Conservation (phyloP, 2,113 vertebrate genomes). For the Dipodomys spectabilis region DNA sequence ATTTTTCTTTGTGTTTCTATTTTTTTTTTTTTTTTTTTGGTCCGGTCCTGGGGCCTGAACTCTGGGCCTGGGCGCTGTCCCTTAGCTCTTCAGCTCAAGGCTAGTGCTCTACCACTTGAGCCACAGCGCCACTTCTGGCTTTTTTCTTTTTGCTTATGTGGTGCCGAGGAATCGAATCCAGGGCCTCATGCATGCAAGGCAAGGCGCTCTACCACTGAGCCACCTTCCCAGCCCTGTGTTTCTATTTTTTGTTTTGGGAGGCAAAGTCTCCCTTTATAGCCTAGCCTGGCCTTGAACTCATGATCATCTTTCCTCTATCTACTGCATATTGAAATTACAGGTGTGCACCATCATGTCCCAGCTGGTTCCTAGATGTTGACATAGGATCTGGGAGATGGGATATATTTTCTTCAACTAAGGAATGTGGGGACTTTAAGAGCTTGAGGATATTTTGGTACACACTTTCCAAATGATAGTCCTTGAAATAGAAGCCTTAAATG, state of each 20-base stretch:
- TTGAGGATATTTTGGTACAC: not conserved
- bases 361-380: not conserved
- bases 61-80: too few relatives aligned
- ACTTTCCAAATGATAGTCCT: not conserved
- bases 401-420: constrained; percentile 15
- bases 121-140: too few relatives aligned
- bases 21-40: too few relatives aligned
- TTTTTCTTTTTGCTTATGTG: too few relatives aligned
- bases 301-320: not conserved
- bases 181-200: too few relatives aligned
- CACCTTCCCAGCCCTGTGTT: not conserved
- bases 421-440: not conserved
- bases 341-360: not conserved
- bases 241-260: not conserved
- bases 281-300: not conserved
- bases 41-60: too few relatives aligned
- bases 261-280: not conserved
- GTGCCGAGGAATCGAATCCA: too few relatives aligned
- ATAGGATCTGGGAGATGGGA: not conserved
- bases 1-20: too few relatives aligned
- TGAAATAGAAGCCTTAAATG: not conserved
- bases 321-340: not conserved
- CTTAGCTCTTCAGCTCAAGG: too few relatives aligned
- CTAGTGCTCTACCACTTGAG: too few relatives aligned
- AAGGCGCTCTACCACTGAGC: too few relatives aligned